Conservation (phyloP, 2,888 invertebrate genomes). For the Chrysomela aeneicollis region DNA sequence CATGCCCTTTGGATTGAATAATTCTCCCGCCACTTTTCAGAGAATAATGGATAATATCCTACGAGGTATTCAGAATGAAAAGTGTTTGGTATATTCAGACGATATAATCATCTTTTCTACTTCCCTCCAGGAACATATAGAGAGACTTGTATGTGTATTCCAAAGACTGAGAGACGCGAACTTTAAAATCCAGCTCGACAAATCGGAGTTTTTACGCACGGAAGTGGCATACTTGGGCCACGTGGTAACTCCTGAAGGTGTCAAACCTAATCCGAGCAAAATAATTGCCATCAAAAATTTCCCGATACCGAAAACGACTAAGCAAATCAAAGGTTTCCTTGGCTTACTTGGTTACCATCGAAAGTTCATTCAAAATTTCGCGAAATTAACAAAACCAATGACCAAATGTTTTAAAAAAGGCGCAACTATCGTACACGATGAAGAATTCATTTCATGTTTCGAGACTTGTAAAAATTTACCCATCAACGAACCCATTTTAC, state of each 20-base stretch:
- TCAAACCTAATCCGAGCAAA: conserved; percentile 33
- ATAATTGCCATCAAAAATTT: conserved; percentile 21
- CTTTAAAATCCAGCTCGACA: conserved; percentile 35
- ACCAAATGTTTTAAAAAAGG: not conserved
- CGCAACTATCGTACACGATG: not conserved
- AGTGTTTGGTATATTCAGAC: conserved; percentile 29
- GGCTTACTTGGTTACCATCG: conserved; percentile 22
- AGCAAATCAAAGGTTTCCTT: conserved; percentile 21
- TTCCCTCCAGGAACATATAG: conserved; percentile 28
- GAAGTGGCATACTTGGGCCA: conserved; percentile 30
- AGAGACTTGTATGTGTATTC: conserved; percentile 20
- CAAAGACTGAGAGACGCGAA: conserved; percentile 18
- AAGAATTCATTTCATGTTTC: too few relatives aligned
- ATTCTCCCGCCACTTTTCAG: conserved; percentile 33
- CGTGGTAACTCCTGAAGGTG: conserved; percentile 24
- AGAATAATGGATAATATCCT: conserved; percentile 31
- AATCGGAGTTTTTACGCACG: conserved; percentile 31
- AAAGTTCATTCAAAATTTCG: conserved; percentile 22
- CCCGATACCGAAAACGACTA: conserved; percentile 19
- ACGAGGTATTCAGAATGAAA: conserved; percentile 28
- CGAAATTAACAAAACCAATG: conserved; percentile 18
- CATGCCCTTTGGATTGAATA: conserved; percentile 33
- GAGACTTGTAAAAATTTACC: too few relatives aligned
- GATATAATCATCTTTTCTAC: conserved; percentile 28
- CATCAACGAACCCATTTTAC: too few relatives aligned